Conservation (phyloP, 1,140 invertebrate species). For the Pogonomyrmex barbatus region DNA sequence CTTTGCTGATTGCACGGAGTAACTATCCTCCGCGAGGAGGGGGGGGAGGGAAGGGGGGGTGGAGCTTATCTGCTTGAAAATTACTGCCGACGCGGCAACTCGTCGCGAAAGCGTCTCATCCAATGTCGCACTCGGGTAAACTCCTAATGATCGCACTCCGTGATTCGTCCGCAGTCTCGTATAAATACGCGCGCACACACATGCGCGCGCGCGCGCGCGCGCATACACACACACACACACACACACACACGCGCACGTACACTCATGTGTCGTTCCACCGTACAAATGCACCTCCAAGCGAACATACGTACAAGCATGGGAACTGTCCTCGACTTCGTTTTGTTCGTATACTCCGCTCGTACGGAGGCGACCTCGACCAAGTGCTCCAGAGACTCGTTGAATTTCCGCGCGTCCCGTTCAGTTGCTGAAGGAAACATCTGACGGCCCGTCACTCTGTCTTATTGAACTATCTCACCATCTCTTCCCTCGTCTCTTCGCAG, state of each 20-base stretch:
- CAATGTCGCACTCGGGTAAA: slow-evolving; percentile 55
- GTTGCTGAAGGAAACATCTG: slow-evolving; percentile 42
- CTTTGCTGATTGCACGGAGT: slow-evolving; percentile 44
- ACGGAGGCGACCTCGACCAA: slow-evolving; percentile 40
- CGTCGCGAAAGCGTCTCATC: slow-evolving; percentile 33
- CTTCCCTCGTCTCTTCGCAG: not conserved
- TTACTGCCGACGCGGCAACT: slow-evolving; percentile 55
- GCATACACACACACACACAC: not conserved
- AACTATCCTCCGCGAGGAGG: slow-evolving; percentile 31
- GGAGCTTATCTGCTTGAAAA: slow-evolving; percentile 58
- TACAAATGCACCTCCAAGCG: not conserved
- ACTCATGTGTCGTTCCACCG: not conserved
- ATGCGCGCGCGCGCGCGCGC: not conserved
- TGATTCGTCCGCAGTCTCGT: slow-evolving; percentile 36
- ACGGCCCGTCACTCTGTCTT: slow-evolving; percentile 47
- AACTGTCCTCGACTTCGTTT: slow-evolving; percentile 33
- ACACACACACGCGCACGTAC: not conserved
- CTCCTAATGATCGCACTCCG: slow-evolving; percentile 50
- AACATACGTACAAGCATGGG: not conserved
- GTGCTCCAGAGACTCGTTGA: slow-evolving; percentile 63
- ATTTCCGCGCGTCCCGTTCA: slow-evolving; percentile 53
- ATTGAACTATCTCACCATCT: slow-evolving; percentile 52
- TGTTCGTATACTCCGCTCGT: slow-evolving; percentile 30
- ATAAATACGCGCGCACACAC: slow-evolving; percentile 30
- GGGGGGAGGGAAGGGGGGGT: no score